Percentiles rank a stretch among this genome's conserved stretches.
Evolutionary conservation across 1,140 invertebrate species (phyloP).

Genomic region (Helicorthomorpha holstii): DNA sequence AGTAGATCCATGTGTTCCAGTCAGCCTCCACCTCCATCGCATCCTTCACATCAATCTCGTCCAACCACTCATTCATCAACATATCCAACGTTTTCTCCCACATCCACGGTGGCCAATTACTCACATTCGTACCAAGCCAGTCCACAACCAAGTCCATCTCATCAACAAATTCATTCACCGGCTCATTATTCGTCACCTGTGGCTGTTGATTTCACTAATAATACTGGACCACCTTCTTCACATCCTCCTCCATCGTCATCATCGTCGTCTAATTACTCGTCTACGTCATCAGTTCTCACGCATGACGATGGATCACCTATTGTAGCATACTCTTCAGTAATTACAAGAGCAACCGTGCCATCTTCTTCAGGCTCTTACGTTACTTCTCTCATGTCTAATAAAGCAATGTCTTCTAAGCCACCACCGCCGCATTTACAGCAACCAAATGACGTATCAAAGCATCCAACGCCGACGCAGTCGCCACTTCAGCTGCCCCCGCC

Average conservation of each 20-base stretch:
- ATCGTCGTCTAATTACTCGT: neutral
- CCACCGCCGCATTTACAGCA: neutral
- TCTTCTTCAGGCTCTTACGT: neutral
- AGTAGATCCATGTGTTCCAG: neutral
- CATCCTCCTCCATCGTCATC: neutral
- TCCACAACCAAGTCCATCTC: conserved; percentile 1
- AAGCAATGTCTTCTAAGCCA: neutral
- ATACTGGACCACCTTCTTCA: too few species aligned
- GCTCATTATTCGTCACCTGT: neutral
- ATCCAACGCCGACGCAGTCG: neutral
- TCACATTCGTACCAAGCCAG: conserved; percentile 2
- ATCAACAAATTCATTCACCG: neutral
- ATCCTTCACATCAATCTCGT: too few species aligned
- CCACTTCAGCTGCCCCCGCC: too few species aligned
- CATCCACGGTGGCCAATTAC: neutral
- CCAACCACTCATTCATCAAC: neutral
- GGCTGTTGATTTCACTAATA: neutral
- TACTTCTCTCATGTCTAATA: neutral
- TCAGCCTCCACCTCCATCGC: neutral
- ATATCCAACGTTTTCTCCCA: neutral
- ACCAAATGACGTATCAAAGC: neutral
- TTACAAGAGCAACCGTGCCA: neutral
- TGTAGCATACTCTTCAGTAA: conserved; percentile 1
- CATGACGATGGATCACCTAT: neutral
- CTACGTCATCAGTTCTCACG: neutral